Evolutionary conservation across 2,888 invertebrate genomes (phyloP), one percentile per base, ranked within the genome.

Genomic region (Perdita meconis): DNA sequence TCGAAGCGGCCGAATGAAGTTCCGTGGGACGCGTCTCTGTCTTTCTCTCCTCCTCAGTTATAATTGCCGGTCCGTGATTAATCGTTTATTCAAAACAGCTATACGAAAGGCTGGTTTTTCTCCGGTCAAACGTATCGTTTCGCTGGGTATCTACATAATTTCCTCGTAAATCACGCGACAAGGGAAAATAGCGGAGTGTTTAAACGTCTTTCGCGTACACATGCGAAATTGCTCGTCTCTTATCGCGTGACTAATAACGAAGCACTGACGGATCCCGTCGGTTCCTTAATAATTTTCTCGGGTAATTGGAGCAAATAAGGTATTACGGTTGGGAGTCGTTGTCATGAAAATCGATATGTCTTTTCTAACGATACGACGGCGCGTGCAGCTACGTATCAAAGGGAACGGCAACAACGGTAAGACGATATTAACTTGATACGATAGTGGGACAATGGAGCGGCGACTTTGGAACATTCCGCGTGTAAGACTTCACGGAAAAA

Each of bases 201-300:
- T 67, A 60, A 65, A 59, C 51, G 67, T 63, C 51, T 38, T 30
- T 24, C 34, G 59, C 70, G 60, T 78, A 75, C 68, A 53, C 64
- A 64, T 26, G 60, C 65, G 59, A 59, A 74, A 74, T 71, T 69
- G 59, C 73, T 50, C 66, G 74, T 59, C 74, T 75, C 70, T 83
- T 79, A 74, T 83, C 83, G 83, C 83, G 83, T 84, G 81, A 83
- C 81, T 63, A 81, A 81, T 78, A 83, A 83, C 64, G 73, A 78
- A 64, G 56, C 40, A 51, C 63, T 57, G 61, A 65, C 61, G 68
- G 57, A 36, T 71, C n/a, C n/a, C 65, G 57, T 66, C 51, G 56
- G 26, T 40, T 66, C 64, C 64, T 64, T 65, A 71, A 72, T 67
- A 68, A 83, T 78, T 84, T 78, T n/a, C 12, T 38, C 16, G 51